Base-by-base conservation (phyloP, 2,797 vertebrate genomes). In the Scolopax rusticola region DNA sequence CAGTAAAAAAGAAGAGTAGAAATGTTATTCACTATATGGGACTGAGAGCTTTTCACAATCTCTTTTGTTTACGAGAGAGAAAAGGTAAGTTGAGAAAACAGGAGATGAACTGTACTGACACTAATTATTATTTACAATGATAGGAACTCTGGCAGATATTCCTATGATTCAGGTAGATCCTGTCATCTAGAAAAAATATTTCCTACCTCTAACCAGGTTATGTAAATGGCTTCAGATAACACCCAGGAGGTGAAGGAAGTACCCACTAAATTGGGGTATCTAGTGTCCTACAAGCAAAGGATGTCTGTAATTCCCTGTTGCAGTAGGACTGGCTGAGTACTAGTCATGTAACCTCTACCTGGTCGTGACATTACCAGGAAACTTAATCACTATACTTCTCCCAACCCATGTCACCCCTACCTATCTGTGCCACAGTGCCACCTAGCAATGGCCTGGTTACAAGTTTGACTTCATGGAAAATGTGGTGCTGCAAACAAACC, bases 361-460 rank as follows among this genome's bases (percentile, higher is more conserved):
- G 36, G n/a, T 65, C 2, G 4, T 2, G 6, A 36, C 56, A 61
- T 3, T 33, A 64, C 16, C 53, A 61, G 38, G 12, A 75, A 69
- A 71, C 11, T 38, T 14, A 21, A 57, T 53, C 9, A 12, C 32
- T 41, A 1, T 18, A 4, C 7, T 56, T 78, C 32, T 79, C 17
- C 56, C 60, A 48, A 8, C 15, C 28, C 0, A 0, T 51, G 47
- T 19, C 51, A 60, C 12, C 8, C 16, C 30, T 64, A 47, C 0
- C 0, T 4, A 9, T 28, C 28, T 64, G 11, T 73, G 36, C 11
- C 70, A 60, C 25, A 61, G 12, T 6, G 50, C 8, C 25, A 48
- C 28, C 54, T n/a, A 59, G 13, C 53, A 78, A 71, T 56, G 69
- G 6, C 38, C 50, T 69, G 30, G 9, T 40, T 81, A 40, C 50